phyloP scores from a whole-genome alignment of 2,888 invertebrate species.

The Mythimna albipuncta region DNA sequence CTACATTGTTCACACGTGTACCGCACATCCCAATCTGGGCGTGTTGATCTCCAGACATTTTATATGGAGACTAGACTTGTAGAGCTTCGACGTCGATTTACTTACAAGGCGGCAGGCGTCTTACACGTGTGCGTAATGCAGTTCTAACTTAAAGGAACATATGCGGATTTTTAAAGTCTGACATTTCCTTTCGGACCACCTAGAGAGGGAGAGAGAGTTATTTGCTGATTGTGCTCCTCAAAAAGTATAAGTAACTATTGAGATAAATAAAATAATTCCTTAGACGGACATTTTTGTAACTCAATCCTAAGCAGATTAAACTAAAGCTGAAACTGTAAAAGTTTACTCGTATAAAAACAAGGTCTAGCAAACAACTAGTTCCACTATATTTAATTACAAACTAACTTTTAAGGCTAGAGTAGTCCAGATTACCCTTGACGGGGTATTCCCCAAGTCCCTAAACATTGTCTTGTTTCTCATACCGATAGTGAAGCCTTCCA shows the following conservation, averaged over 20 bases:
- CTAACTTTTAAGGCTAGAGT: conserved; percentile 12
- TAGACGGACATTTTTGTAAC: background rate
- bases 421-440: conserved; percentile 11
- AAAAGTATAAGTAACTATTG: background rate
- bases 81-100: too few species aligned
- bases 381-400: conserved; percentile 32
- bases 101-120: too few species aligned
- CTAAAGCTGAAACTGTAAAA: background rate
- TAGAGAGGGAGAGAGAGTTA: background rate
- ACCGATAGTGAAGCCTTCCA: conserved; percentile 9
- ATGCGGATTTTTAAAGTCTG: too few species aligned
- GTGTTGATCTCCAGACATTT: too few species aligned
- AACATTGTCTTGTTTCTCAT: conserved; percentile 24
- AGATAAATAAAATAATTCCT: background rate
- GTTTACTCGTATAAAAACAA: background rate
- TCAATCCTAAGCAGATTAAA: background rate
- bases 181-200: too few species aligned
- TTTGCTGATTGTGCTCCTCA: background rate
- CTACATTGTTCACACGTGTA: too few species aligned
- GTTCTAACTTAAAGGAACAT: too few species aligned
- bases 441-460: conserved; percentile 34
- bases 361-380: conserved; percentile 1
- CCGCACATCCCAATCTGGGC: too few species aligned
- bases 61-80: too few species aligned
- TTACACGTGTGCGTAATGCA: too few species aligned